A percentile compares a stretch with the other conserved stretches of the same genome.
Conservation (phyloP, 1,140 invertebrate species). For the Ctenoplectra terminalis region DNA sequence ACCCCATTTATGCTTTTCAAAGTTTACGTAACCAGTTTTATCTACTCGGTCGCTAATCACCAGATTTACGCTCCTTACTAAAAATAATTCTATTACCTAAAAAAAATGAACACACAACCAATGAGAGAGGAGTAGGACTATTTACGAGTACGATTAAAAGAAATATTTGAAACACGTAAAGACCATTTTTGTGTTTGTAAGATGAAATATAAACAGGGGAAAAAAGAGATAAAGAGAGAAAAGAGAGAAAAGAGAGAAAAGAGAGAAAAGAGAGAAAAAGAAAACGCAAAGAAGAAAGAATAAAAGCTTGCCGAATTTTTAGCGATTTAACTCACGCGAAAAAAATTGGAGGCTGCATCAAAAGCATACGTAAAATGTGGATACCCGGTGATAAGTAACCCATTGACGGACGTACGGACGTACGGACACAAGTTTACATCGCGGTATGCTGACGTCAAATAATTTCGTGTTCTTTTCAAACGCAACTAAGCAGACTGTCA, state of each 20-base stretch:
- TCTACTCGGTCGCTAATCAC: constrained; percentile 84
- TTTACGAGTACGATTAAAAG: neutral
- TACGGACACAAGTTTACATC: constrained; percentile 55
- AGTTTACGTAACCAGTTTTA: constrained; percentile 69
- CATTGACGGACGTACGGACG: constrained; percentile 21
- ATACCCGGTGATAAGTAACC: constrained; percentile 16
- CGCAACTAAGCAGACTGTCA: constrained; percentile 14
- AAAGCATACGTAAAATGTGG: constrained; percentile 5
- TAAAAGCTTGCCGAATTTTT: neutral
- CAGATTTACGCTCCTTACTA: constrained; percentile 83
- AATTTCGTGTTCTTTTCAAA: constrained; percentile 51
- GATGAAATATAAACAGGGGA: constrained; percentile 5
- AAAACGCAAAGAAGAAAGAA: neutral
- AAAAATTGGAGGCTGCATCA: constrained; percentile 19
- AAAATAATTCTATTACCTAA: constrained; percentile 84
- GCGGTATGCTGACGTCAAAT: constrained; percentile 66
- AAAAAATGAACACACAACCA: constrained; percentile 49
- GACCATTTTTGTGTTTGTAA: no score
- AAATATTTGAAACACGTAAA: neutral
- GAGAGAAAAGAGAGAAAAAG: constrained; percentile 2
- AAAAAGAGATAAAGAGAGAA: constrained; percentile 2
- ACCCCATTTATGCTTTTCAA: constrained; percentile 78
- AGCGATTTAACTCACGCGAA: constrained; percentile 37
- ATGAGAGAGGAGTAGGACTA: no score
- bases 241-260: neutral